Evolutionary conservation across 2,113 vertebrate species (phyloP), one percentile per base, ranked within the genome.

Genomic region (Barbus barbus): DNA sequence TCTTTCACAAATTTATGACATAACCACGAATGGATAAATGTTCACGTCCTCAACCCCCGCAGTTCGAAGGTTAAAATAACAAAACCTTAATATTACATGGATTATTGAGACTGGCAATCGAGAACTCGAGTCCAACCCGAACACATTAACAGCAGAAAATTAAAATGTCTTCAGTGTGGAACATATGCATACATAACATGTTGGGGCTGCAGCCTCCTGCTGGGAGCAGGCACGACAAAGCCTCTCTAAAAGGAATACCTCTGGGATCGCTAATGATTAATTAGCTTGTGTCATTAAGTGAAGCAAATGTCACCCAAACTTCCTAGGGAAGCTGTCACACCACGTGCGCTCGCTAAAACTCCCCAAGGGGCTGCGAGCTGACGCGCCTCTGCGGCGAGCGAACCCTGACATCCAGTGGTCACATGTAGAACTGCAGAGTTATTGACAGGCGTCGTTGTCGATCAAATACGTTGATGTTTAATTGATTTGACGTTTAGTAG

Each of bases 231-330:
- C 94, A 92, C 91, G 92, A 95, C 95, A 95, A 96, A 95, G 95
- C 95, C 93, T 95, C 95, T 95, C 95, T 95, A 95, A 94, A 91
- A 94, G 91, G 94, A 95, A 95, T 95, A 95, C 95, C 96, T 98
- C 95, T 94, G 96, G 96, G 96, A 97, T 96, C 94, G 87, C 96
- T 98, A 97, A 98, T 98, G 97, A 97, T 98, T 98, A 97, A 99
- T 99, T 98, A 99, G 96, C 92, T 95, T 93, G 94, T 96, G 96
- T 97, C 95, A 94, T 97, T 97, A 97, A 97, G 95, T 96, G 97
- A 97, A 95, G 96, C 96, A 97, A 97, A 98, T 97, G 96, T 97
- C 96, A 96, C 94, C 94, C 93, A 85, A 94, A 96, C 96, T 96
- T 96, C 95, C 95, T 94, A 93, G 94, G 94, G 95, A 95, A 95